Base-by-base conservation (phyloP, 2,113 vertebrate genomes). In the Gadus chalcogrammus region DNA sequence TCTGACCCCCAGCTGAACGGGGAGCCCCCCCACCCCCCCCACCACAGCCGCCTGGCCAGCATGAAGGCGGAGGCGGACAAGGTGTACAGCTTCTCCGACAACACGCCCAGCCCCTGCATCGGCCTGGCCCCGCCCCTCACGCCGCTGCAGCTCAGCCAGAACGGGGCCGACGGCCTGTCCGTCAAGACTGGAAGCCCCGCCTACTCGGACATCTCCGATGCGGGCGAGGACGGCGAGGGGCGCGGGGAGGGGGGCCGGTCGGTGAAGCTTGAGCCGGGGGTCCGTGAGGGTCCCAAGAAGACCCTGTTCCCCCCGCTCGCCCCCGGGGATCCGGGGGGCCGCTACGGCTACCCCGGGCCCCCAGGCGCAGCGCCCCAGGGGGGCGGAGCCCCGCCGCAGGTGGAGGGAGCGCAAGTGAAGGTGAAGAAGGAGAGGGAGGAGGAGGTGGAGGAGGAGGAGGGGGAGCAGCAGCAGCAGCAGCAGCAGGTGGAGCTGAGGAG, bases 31-130 rank as follows among this genome's bases (percentile, higher is more conserved):
- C 98, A 98, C 0, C 96, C 96, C 28, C 94, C 95, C 6, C 97
- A 97, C 70, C 95, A 98, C 83, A 98, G 94, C 84, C 93, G 96
- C 0, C 84, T 99, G 0, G 97, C 97, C 3, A 99, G 96, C 87
- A 99, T 98, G 84, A 99, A 98, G 85, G 97, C 96, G 0, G 97
- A 97, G 82, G 97, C 97, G 0, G 97, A 98, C 82, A 98, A 99
- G 80, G 95, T 99, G 76, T 98, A 99, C 88, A 99, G 96, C 84
- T 98, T 99, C 89, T 95, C 95, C 0, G 97, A 99, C 84, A 98
- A 96, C 0, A 95, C 97, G 0, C 97, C 97, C 0, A 98, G 96
- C 87, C 96, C 96, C 0, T 99, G 95, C 31, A 97, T 99, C 0
- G 92, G 95, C 1, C 88, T 90, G 20, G 88, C 86, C 58, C n/a